These are phyloP conservation scores for Dendrophyllia cribrosa DNA, from an alignment of 64 coral and sea anemone species.

Conservation along the genomic window DNA sequence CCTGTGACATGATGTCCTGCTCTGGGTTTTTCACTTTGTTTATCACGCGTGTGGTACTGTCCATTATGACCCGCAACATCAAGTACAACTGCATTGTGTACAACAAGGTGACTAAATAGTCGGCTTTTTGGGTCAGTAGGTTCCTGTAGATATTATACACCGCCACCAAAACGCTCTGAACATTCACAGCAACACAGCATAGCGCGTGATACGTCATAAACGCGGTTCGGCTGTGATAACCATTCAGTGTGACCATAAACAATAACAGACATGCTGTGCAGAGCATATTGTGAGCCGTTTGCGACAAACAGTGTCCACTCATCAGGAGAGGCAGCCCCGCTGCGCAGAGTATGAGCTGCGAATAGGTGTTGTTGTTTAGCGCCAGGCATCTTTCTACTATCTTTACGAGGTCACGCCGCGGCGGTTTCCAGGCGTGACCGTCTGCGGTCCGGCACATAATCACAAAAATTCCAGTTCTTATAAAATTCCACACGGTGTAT, in stretches of 20 bases:
- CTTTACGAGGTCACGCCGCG: background rate
- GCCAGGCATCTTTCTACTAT: background rate
- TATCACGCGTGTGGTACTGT: constrained; percentile 20
- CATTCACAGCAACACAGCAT: background rate
- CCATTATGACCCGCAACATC: constrained; percentile 5
- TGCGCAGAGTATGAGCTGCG: constrained; percentile 7
- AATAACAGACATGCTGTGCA: background rate
- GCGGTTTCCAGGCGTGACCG: background rate
- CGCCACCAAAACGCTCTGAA: constrained; percentile 10
- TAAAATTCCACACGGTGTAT: constrained; percentile 26
- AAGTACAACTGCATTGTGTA: constrained; percentile 19
- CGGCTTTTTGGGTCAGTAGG: constrained; percentile 3
- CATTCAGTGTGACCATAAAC: constrained; percentile 21
- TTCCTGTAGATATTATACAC: constrained; percentile 29
- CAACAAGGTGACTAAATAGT: background rate
- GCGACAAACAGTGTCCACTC: constrained; percentile 14
- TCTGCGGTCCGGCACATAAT: background rate
- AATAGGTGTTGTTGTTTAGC: constrained; percentile 18
- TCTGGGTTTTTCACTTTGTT: constrained; percentile 23
- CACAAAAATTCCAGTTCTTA: constrained; percentile 8
- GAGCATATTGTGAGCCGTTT: constrained; percentile 2
- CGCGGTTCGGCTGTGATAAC: constrained; percentile 8
- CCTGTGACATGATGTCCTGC: background rate
- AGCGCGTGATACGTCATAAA: constrained; percentile 8
- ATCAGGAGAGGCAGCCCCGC: background rate